Evolutionary conservation across 2,888 invertebrate genomes (phyloP).

Genomic region (Ectropis crepuscularia): DNA sequence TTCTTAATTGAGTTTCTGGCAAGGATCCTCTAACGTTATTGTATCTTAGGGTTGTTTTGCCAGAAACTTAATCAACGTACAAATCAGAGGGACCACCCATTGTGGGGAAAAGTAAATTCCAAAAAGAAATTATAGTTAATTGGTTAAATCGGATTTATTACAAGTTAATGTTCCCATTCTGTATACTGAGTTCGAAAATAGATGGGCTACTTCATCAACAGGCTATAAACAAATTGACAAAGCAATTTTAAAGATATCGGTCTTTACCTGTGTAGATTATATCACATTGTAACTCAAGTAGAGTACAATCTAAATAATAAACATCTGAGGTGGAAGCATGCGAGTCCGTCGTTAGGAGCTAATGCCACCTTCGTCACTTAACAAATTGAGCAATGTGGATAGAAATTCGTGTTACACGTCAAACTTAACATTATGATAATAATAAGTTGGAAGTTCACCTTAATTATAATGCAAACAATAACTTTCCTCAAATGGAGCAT

Average conservation of each 20-base stretch:
- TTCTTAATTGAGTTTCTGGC: constrained; percentile 29
- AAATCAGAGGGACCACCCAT: constrained; percentile 17
- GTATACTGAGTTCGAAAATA: neutral
- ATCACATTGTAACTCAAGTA: constrained; percentile 31
- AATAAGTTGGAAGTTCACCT: neutral
- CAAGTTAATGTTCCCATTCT: neutral
- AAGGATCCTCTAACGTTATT: constrained; percentile 19
- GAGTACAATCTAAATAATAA: constrained; percentile 57
- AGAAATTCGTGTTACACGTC: constrained; percentile 29
- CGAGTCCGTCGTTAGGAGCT: constrained; percentile 70
- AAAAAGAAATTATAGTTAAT: constrained; percentile 2
- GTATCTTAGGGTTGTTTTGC: constrained; percentile 16
- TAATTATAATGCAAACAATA: constrained; percentile 5
- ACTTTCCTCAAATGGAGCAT: constrained; percentile 5
- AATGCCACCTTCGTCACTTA: constrained; percentile 72
- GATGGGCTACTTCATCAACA: neutral
- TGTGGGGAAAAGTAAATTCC: neutral
- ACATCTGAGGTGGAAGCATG: constrained; percentile 65
- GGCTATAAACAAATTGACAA: constrained; percentile 1
- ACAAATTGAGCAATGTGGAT: constrained; percentile 71
- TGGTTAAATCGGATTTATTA: neutral
- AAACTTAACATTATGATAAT: constrained; percentile 28
- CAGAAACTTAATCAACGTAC: constrained; percentile 24
- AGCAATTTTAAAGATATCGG: constrained; percentile 17
- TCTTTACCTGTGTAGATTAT: constrained; percentile 4